Evolutionary conservation across 1,140 invertebrate genomes (phyloP).

Genomic region (Marisa cornuarietis): DNA sequence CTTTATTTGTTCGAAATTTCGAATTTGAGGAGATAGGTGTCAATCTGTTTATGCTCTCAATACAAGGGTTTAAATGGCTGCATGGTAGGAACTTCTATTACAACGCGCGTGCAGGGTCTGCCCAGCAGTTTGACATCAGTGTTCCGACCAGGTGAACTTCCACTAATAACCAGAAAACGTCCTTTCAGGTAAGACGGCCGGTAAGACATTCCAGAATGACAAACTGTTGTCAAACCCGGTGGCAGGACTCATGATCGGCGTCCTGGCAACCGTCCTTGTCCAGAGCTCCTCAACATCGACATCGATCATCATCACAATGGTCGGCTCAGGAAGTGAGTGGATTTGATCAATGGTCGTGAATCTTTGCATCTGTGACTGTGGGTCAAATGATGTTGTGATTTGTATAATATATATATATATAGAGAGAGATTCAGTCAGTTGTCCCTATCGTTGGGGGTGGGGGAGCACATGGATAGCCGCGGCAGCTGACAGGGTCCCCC

Average conservation of each 20-base stretch:
- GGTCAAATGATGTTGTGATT: background rate
- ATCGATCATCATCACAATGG: constrained; percentile 74
- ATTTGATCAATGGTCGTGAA: background rate
- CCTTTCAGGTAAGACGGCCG: constrained; percentile 43
- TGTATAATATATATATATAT: background rate
- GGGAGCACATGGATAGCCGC: no score
- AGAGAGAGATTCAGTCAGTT: no score
- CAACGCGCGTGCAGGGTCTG: no score
- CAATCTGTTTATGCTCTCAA: no score
- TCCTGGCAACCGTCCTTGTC: constrained; percentile 73
- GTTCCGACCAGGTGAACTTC: background rate
- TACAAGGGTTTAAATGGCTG: no score
- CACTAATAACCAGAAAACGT: background rate
- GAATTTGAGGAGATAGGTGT: no score
- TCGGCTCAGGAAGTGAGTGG: constrained; percentile 69
- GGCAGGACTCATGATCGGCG: constrained; percentile 72
- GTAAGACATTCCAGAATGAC: constrained; percentile 68
- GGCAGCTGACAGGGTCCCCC: no score
- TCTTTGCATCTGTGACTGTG: background rate
- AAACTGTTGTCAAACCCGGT: constrained; percentile 71
- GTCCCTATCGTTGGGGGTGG: no score
- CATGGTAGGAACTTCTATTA: background rate
- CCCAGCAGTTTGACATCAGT: background rate
- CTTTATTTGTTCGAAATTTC: no score
- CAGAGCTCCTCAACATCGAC: constrained; percentile 74